Base-by-base conservation (phyloP, 2,888 invertebrate genomes). In the Cheilosia vulpina region DNA sequence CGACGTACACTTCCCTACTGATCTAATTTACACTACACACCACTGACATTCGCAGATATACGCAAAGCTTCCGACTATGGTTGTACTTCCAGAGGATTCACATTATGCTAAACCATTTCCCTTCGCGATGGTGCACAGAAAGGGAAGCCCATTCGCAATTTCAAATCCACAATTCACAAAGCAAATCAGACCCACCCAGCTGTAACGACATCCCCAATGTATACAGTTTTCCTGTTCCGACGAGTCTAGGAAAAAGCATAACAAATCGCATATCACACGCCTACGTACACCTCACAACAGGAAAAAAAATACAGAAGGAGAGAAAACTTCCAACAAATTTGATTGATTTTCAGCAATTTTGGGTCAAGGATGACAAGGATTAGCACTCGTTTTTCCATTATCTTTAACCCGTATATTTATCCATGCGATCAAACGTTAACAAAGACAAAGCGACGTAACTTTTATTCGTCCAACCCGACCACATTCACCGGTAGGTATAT, bases 351-450 rank as follows among this genome's bases (percentile, higher is more conserved):
- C 45, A 75, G 45, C 69, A 69, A n/a, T n/a, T 78, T 68, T 80
- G 19, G 84, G 84, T 80, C 84, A 84, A 76, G 84, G 83, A 84
- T 65, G 73, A 75, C 83, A 79, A 69, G 73, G 80, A 84, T 84
- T 84, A 84, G 68, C 75, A 75, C 75, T 79, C 24, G 9, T 7
- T 65, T 72, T 60, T 47, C 68, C 58, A 63, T 73, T 65, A 66
- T 80, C 75, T 69, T 52, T 52, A 55, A 31, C 24, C 17, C 31
- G 19, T 52, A 43, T 24, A 55, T 45, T 34, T 21, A 62, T 17
- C 17, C 60, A 60, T 50, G 65, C 55, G 55, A 65, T 75, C 57
- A 60, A 76, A 76, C 66, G 60, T 60, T 60, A 76, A 76, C 50
- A 76, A 76, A 60, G 41, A 52, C 52, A 52, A 52, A 50, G 38